Percentiles rank a stretch among this genome's conserved stretches.
Evolutionary conservation across 2,888 invertebrate species (phyloP).

Genomic region (Pollenia griseotomentosa): DNA sequence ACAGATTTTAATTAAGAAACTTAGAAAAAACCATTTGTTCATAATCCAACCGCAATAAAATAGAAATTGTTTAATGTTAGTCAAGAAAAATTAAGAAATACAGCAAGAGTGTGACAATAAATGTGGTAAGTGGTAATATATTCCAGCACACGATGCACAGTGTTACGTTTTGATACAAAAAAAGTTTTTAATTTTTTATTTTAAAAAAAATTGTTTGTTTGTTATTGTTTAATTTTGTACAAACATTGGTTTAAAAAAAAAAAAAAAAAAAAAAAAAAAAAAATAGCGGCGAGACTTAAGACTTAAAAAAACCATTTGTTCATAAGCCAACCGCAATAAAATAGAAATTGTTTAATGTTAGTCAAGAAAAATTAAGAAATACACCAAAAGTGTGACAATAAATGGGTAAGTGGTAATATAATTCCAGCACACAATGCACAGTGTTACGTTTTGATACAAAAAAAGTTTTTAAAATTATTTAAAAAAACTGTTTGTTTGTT

Average conservation of each 20-base stretch:
- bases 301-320: neutral
- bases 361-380: constrained; percentile 35
- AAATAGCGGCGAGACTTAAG: too few species aligned
- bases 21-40: neutral
- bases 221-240: too few species aligned
- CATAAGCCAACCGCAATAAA: constrained; percentile 29
- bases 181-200: neutral
- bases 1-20: constrained; percentile 10
- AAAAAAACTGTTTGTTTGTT: too few species aligned
- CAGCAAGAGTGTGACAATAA: constrained; percentile 13
- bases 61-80: constrained; percentile 13
- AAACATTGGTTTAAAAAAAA: too few species aligned
- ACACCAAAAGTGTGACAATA: constrained; percentile 20
- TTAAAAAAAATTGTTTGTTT: neutral
- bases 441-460: neutral
- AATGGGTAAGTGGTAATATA: neutral
- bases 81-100: constrained; percentile 38
- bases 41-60: constrained; percentile 32
- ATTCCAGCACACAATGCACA: neutral
- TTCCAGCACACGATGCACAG: neutral
- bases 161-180: neutral
- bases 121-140: constrained; percentile 6
- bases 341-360: constrained; percentile 17
- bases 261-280: too few species aligned
- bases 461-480: too few species aligned